These are phyloP conservation scores for Drosophila recens DNA, from an alignment of 2,888 invertebrate genomes.

Conservation along the genomic window DNA sequence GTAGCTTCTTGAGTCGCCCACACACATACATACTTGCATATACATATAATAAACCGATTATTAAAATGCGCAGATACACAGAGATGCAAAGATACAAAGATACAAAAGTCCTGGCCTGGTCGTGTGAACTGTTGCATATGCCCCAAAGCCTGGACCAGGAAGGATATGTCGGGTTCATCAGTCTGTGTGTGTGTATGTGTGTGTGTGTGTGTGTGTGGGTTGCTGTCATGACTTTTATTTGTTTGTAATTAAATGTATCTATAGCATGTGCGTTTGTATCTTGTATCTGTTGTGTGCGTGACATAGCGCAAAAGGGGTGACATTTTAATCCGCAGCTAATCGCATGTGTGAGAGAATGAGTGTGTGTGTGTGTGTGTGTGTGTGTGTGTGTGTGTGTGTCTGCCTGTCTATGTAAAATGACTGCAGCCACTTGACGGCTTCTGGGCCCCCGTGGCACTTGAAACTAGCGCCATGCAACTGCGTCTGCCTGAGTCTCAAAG, in stretches of 20 bases:
- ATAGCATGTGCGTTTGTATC: conserved; percentile 52
- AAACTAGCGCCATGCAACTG: conserved; percentile 32
- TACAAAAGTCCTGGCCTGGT: conserved; percentile 44
- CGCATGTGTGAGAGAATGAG: conserved; percentile 73
- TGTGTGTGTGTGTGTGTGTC: conserved; percentile 3
- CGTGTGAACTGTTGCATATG: conserved; percentile 78
- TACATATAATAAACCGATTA: conserved; percentile 76
- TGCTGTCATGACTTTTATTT: conserved; percentile 81
- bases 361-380: conserved; percentile 14
- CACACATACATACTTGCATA: conserved; percentile 13
- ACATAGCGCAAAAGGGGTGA: conserved; percentile 78
- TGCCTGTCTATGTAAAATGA: conserved; percentile 47
- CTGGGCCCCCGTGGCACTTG: conserved; percentile 24
- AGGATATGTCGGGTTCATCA: conserved; percentile 27
- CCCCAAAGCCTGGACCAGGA: conserved; percentile 52
- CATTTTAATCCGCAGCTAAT: conserved; percentile 84
- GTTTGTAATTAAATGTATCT: conserved; percentile 81
- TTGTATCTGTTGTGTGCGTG: conserved; percentile 50
- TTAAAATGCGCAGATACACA: conserved; percentile 64
- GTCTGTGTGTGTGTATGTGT: conserved; percentile 25
- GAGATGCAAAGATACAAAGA: conserved; percentile 50
- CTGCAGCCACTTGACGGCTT: conserved; percentile 70
- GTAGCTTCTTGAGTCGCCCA: conserved; percentile 44
- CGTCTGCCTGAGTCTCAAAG: conserved; percentile 68
- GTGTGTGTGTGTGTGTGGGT: conserved; percentile 45